Evolutionary conservation across 1,140 invertebrate genomes (phyloP).

Genomic region (Microplitis mediator): DNA sequence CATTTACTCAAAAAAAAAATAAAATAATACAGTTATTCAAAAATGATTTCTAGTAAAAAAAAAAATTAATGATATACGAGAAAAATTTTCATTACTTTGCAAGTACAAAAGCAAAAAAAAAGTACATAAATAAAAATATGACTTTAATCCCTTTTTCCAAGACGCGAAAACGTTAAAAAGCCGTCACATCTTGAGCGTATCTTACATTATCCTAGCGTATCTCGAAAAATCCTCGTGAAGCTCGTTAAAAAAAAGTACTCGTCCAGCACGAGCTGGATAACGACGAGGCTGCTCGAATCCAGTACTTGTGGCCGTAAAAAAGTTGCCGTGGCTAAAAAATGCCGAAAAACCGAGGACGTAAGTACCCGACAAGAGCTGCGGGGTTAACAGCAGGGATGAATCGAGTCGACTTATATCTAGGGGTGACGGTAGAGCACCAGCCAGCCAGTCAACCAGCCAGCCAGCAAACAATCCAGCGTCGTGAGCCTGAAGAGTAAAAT

Average conservation of each 20-base stretch:
- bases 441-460: background rate
- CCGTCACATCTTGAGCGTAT: constrained; percentile 1
- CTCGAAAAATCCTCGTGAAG: background rate
- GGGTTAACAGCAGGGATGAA: background rate
- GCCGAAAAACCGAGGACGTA: constrained; percentile 20
- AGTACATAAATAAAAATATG: background rate
- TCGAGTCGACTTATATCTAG: background rate
- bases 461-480: no score
- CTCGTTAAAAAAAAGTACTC: constrained; percentile 30
- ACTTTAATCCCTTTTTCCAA: background rate
- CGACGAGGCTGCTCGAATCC: constrained; percentile 1
- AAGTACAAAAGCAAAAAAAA: background rate
- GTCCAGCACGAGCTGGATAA: constrained; percentile 1
- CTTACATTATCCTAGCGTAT: background rate
- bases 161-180: background rate
- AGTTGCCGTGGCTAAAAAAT: constrained; percentile 29
- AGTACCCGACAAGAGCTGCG: constrained; percentile 14
- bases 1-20: no score
- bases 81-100: no score
- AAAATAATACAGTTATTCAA: no score
- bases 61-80: no score
- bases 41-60: no score
- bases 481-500: constrained; percentile 14
- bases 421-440: background rate
- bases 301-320: constrained; percentile 9